Conservation (phyloP, 2,797 vertebrate genomes). For the Rachycentron canadum region DNA sequence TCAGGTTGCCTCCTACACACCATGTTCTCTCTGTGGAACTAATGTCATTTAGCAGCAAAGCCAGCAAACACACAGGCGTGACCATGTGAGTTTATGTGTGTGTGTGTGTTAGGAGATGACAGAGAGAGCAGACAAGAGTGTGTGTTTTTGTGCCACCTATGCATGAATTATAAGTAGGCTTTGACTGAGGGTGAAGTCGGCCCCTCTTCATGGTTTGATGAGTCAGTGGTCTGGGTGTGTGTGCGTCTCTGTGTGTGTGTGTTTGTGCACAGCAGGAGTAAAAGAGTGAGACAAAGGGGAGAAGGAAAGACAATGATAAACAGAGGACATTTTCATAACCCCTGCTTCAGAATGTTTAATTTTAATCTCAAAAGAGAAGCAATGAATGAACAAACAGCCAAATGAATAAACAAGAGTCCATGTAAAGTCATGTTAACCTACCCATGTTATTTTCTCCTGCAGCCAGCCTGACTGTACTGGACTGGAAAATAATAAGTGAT, state of each 20-base stretch:
- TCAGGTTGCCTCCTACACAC: constrained; percentile 83
- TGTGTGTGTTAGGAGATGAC: constrained; percentile 41
- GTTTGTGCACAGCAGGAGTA: constrained; percentile 48
- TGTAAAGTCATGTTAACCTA: constrained; percentile 60
- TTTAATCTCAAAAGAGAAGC: constrained; percentile 38
- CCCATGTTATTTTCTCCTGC: constrained; percentile 55
- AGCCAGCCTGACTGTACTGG: constrained; percentile 56
- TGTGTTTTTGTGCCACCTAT: constrained; percentile 70
- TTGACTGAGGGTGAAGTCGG: constrained; percentile 68
- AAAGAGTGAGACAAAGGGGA: constrained; percentile 53
- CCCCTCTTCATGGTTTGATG: constrained; percentile 76
- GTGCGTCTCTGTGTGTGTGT: constrained; percentile 38
- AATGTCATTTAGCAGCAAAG: constrained; percentile 82
- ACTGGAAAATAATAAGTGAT: constrained; percentile 82
- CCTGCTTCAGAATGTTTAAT: constrained; percentile 40
- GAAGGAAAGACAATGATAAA: constrained; percentile 51
- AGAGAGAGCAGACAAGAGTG: constrained; percentile 32
- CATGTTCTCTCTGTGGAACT: constrained; percentile 83
- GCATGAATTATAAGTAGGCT: constrained; percentile 74
- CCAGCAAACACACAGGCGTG: constrained; percentile 82
- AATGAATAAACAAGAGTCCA: constrained; percentile 34
- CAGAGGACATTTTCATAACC: constrained; percentile 44
- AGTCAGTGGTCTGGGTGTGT: constrained; percentile 71
- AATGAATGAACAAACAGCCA: constrained; percentile 27
- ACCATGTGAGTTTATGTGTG: constrained; percentile 62